Conservation (phyloP, 1,140 invertebrate species). For the Caenorhabditis remanei region DNA sequence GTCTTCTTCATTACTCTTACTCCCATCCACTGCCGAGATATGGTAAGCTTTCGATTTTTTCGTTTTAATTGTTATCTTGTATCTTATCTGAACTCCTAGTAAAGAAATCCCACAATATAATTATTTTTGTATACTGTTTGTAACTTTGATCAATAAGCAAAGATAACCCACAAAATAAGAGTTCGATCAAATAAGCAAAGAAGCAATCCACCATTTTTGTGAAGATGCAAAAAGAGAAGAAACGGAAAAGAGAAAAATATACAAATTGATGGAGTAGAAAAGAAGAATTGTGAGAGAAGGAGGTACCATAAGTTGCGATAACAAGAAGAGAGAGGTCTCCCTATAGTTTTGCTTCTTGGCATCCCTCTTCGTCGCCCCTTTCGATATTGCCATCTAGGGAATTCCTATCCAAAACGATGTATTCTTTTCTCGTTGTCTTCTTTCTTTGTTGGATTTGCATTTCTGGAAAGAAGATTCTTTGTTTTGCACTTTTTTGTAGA, state of each 20-base stretch:
- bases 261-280: constrained; percentile 37
- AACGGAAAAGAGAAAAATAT: neutral
- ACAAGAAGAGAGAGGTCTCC: neutral
- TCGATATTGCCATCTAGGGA: constrained; percentile 36
- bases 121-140: too few relatives aligned
- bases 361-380: constrained; percentile 17
- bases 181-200: too few relatives aligned
- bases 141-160: too few relatives aligned
- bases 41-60: neutral
- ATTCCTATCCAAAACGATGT: constrained; percentile 1
- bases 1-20: neutral
- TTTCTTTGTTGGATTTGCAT: constrained; percentile 28
- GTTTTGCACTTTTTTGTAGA: constrained; percentile 29
- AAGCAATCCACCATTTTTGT: neutral
- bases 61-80: neutral
- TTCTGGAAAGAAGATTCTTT: neutral
- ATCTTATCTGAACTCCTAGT: too few relatives aligned
- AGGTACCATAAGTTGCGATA: constrained; percentile 54
- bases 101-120: too few relatives aligned
- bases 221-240: neutral
- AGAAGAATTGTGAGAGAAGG: neutral
- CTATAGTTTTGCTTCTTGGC: constrained; percentile 18
- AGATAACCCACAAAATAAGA: too few relatives aligned
- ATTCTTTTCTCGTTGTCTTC: constrained; percentile 55
- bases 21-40: neutral